These are phyloP conservation scores for Triplophysa yarkandensis DNA, from an alignment of 2,797 vertebrate genomes.

Conservation along the genomic window DNA sequence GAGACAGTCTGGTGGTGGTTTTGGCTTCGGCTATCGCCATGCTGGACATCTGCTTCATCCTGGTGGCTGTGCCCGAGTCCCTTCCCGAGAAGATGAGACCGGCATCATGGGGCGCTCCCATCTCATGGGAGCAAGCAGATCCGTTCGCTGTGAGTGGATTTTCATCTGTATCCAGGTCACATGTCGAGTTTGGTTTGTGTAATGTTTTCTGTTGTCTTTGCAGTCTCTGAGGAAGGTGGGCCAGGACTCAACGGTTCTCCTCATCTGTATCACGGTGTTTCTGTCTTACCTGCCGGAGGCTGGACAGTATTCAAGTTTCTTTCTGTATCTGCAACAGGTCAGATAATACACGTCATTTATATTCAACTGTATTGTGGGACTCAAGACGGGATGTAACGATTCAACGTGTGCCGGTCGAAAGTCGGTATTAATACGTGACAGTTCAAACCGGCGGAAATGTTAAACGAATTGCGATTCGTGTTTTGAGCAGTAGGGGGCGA, in stretches of 20 bases:
- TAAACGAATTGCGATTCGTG: too few relatives aligned
- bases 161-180: too few relatives aligned
- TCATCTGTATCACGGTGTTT: constrained; percentile 89
- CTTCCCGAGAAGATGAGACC: constrained; percentile 88
- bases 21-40: constrained; percentile 84
- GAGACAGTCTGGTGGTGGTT: constrained; percentile 85
- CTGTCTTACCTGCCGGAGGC: constrained; percentile 87
- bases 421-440: too few relatives aligned
- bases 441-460: too few relatives aligned
- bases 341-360: constrained; percentile 14
- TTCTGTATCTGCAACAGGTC: constrained; percentile 88
- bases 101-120: constrained; percentile 85
- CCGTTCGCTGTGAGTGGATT: constrained; percentile 82
- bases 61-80: constrained; percentile 84
- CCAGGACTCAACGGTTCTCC: constrained; percentile 85
- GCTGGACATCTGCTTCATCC: constrained; percentile 86
- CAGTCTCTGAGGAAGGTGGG: constrained; percentile 82
- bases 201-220: background rate
- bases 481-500: too few relatives aligned
- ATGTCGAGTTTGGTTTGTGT: too few relatives aligned
- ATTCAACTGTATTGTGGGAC: too few relatives aligned
- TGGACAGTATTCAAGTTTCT: constrained; percentile 89
- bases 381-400: too few relatives aligned
- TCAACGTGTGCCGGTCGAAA: too few relatives aligned
- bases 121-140: constrained; percentile 88